Evolutionary conservation across 1,140 invertebrate genomes (phyloP).

Genomic region (Cyclargus thomasi): DNA sequence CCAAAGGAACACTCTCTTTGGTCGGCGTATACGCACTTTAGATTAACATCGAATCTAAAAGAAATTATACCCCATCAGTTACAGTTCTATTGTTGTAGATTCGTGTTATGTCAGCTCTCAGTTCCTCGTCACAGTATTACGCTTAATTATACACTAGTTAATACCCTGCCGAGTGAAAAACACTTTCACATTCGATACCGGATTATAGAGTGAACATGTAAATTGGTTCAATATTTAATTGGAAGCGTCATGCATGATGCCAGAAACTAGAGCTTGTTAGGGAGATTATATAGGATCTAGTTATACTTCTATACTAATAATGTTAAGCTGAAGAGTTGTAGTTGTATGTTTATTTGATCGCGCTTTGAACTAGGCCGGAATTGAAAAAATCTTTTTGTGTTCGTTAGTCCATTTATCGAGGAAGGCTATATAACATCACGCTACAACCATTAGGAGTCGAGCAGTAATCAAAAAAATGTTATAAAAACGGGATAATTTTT

Average conservation of each 20-base stretch:
- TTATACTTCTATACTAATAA: too few species aligned
- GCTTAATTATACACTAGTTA: constrained; percentile 10
- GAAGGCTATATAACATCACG: too few species aligned
- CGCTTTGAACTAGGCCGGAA: too few species aligned
- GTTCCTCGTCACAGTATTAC: constrained; percentile 2
- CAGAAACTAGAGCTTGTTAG: not conserved
- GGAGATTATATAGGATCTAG: too few species aligned
- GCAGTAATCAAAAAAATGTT: too few species aligned
- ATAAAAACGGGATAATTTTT: too few species aligned
- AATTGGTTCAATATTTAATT: not conserved
- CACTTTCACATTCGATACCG: constrained; percentile 7
- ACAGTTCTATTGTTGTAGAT: not conserved
- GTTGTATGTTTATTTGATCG: too few species aligned
- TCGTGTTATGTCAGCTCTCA: not conserved
- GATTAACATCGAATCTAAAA: not conserved
- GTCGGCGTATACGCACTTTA: not conserved
- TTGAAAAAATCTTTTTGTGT: too few species aligned
- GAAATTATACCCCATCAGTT: not conserved
- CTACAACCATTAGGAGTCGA: too few species aligned
- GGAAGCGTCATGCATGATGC: not conserved
- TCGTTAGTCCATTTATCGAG: too few species aligned
- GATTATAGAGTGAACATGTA: not conserved
- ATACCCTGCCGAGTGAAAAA: not conserved
- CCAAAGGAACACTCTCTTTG: not conserved
- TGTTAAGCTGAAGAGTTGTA: too few species aligned